Evolutionary conservation across 2,113 vertebrate genomes (phyloP).

Genomic region (Rhinoderma darwinii): DNA sequence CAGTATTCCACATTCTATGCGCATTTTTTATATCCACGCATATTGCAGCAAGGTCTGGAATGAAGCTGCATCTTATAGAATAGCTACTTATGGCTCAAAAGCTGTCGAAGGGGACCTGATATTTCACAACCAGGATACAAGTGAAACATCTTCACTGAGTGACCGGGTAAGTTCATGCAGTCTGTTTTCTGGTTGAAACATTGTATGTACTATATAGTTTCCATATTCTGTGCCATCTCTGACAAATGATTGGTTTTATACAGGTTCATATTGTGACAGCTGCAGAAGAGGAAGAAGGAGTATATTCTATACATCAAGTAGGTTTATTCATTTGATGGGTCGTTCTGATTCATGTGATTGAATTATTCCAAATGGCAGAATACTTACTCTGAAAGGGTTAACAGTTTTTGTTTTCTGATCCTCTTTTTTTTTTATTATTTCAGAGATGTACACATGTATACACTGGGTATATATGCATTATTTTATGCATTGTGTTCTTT

Average conservation of each 20-base stretch:
- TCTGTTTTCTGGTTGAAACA: neutral
- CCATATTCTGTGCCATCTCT: neutral
- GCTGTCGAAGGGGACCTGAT: constrained; percentile 87
- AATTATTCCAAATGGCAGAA: neutral
- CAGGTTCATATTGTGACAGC: constrained; percentile 76
- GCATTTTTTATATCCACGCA: constrained; percentile 90
- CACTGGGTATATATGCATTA: too few relatives aligned
- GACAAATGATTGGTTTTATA: neutral
- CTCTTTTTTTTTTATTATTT: too few relatives aligned
- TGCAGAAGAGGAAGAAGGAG: constrained; percentile 68
- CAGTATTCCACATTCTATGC: constrained; percentile 87
- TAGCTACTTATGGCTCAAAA: constrained; percentile 76
- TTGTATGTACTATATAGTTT: too few relatives aligned
- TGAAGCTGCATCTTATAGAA: constrained; percentile 80
- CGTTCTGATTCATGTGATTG: neutral
- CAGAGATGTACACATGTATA: too few relatives aligned
- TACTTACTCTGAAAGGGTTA: neutral
- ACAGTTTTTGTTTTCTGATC: too few relatives aligned
- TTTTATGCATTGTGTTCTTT: too few relatives aligned
- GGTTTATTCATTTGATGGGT: constrained; percentile 48
- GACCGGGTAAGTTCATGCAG: constrained; percentile 70
- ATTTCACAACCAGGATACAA: constrained; percentile 63
- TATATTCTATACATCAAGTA: constrained; percentile 76
- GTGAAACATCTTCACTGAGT: constrained; percentile 60
- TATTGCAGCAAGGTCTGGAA: constrained; percentile 96